Evolutionary conservation across 1,140 invertebrate genomes (phyloP), one percentile per base, ranked within the genome.

Genomic region (Littorina saxatilis): DNA sequence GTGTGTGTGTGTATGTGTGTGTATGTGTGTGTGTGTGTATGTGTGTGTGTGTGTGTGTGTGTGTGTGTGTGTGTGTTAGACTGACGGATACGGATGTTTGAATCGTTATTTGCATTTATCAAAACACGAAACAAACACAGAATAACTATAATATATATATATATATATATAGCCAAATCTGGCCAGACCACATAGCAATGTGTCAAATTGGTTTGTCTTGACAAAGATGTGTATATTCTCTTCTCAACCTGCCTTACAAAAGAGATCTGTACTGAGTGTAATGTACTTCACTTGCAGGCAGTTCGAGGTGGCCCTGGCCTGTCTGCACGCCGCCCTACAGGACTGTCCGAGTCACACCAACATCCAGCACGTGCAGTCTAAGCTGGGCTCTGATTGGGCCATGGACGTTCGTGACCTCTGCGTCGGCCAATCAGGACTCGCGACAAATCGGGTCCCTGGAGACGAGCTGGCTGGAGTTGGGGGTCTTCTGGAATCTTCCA

Each of bases 1-100:
- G 61, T 63, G 27, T 63, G 61, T 63, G 61, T 63, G 61, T 63
- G 61, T 63, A 29, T 63, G 61, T 63, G 61, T 32, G 61, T 7
- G 5, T 32, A 27, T 32, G 61, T 32, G 61, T 32, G 27, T 3
- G 3, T 63, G n/a, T 63, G 61, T 63, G 7, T 9, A 29, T 27
- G 61, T 32, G 27, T 63, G 61, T 63, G 61, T 32, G 61, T 63
- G 61, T 63, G 61, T 63, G 27, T 27, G 61, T 63, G 61, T 63
- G 61, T 63, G 61, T 32, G 61, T 63, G 61, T 39, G 66, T 68
- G 66, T 68, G 32, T 68, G 66, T 68, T 15, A 15, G 66, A 39
- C 15, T 68, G 66, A 4, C 17, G 43, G 43, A n/a, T n/a, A n/a
- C n/a, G n/a, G n/a, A n/a, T n/a, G n/a, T n/a, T n/a, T n/a, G n/a